Evolutionary conservation across 2,113 vertebrate species (phyloP).

Genomic region (Gymnocephalus cernua): DNA sequence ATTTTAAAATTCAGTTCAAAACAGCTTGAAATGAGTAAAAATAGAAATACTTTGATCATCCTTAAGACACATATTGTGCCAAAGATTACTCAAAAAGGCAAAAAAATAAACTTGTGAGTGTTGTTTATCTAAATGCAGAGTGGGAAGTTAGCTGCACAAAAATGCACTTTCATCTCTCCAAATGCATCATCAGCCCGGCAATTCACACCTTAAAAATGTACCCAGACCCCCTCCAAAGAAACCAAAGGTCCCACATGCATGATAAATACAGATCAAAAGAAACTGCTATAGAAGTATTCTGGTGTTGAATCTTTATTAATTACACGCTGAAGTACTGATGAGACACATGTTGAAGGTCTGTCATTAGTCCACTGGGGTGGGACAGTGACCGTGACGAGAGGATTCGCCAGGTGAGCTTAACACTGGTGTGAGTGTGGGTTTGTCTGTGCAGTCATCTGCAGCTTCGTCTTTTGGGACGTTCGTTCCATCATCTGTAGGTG

Average conservation of each 20-base stretch:
- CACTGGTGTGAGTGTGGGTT: not conserved
- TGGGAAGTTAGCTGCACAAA: slow-evolving; percentile 45
- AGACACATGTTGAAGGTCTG: not conserved
- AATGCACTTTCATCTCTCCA: slow-evolving; percentile 75
- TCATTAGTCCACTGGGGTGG: not conserved
- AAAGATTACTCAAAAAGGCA: slow-evolving; percentile 57
- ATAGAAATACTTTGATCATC: slow-evolving; percentile 73
- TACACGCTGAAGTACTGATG: slow-evolving; percentile 30
- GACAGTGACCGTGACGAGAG: not conserved
- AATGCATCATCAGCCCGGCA: slow-evolving; percentile 48
- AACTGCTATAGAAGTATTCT: slow-evolving; percentile 26
- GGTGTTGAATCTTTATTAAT: slow-evolving; percentile 39
- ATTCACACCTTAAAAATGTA: slow-evolving; percentile 52
- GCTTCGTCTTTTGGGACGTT: not conserved
- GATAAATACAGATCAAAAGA: slow-evolving; percentile 65
- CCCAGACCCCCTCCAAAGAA: slow-evolving; percentile 32
- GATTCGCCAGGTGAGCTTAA: not conserved
- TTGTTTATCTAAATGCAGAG: slow-evolving; percentile 54
- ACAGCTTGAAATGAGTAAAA: slow-evolving; percentile 47
- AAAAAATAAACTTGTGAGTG: slow-evolving; percentile 31
- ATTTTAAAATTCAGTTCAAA: slow-evolving; percentile 54
- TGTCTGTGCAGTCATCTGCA: not conserved
- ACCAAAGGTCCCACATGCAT: slow-evolving; percentile 52
- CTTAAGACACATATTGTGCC: slow-evolving; percentile 52
- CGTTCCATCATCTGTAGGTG: slow-evolving; percentile 32